Base-by-base conservation (phyloP, 2,797 vertebrate species). In the Malurus leucopterus region DNA sequence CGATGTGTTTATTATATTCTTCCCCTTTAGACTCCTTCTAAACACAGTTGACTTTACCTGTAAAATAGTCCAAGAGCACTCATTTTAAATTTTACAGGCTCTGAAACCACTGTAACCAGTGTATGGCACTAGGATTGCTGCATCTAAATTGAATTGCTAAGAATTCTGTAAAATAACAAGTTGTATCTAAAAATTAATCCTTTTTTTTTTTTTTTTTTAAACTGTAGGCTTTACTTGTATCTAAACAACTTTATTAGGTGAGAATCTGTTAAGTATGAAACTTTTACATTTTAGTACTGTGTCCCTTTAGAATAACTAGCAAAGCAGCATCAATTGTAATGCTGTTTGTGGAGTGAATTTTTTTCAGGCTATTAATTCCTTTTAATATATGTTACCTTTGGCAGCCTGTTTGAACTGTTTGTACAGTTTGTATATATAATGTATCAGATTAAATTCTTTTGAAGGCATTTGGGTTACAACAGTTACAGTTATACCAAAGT, bases 241-340 rank as follows among this genome's bases (percentile, higher is more conserved):
- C 94, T 89, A 94, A 94, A 88, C 85, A 94, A 78, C 63, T 95
- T 95, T 95, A 94, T 94, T 94, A 84, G 93, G 95, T 95, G 95
- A 95, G 95, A 95, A 94, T 95, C 93, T 95, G 93, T 95, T 95
- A 93, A 95, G 80, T 93, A 91, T 95, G 77, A 85, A 94, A 94
- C 83, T 94, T 89, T 78, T 47, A 89, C 89, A n/a, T 93, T 95
- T 95, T 95, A 95, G 82, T 95, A 88, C 88, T 77, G 12, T 84
- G 93, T 94, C 93, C 91, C 92, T 91, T 92, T 84, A 95, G 92
- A 94, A 88, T 94, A 93, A 84, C 85, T 93, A 89, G 91, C 73
- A 93, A 94, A 92, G 91, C 91, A 89, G 80, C 74, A 92, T 93
- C 93, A 89, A 91, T 94, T 94, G 93, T 95, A 79, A 84, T 93